phyloP scores from a whole-genome alignment of 2,797 vertebrate species.

The Muscicapa comitata region DNA sequence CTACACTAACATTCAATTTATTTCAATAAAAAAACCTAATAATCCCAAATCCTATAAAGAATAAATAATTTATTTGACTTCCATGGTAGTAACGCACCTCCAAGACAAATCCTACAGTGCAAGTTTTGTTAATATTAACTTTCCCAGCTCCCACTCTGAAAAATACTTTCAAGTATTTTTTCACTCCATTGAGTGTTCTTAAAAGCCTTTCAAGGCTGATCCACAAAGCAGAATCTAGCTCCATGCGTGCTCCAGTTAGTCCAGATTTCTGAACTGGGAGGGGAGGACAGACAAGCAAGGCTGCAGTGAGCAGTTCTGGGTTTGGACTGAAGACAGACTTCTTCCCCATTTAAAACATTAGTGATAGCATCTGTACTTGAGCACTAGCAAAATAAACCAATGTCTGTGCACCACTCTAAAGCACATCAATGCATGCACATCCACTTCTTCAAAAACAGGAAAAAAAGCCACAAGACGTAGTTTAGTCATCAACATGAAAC shows the following conservation, averaged over 20 bases:
- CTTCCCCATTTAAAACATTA: not conserved
- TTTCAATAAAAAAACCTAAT: not conserved
- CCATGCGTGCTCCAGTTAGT: not conserved
- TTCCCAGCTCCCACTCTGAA: not conserved
- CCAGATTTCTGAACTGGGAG: not conserved
- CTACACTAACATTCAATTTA: not conserved
- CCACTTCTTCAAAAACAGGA: not conserved
- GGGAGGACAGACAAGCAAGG: not conserved
- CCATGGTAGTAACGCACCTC: not conserved
- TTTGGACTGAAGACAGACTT: not conserved
- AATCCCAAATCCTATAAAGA: not conserved
- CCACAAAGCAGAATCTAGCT: not conserved
- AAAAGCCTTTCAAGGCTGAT: not conserved
- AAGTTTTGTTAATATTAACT: not conserved
- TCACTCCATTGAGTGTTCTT: not conserved
- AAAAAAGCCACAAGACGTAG: not conserved
- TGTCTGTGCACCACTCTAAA: not conserved
- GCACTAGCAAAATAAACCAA: not conserved
- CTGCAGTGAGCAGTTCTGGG: not conserved
- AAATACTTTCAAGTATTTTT: not conserved
- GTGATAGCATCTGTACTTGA: not conserved
- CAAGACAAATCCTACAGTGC: not conserved
- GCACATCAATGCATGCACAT: not conserved
- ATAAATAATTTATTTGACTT: not conserved
- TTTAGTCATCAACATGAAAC: not conserved